These are phyloP conservation scores for Isichthys henryi DNA, from an alignment of 2,113 vertebrate species.

Conservation along the genomic window DNA sequence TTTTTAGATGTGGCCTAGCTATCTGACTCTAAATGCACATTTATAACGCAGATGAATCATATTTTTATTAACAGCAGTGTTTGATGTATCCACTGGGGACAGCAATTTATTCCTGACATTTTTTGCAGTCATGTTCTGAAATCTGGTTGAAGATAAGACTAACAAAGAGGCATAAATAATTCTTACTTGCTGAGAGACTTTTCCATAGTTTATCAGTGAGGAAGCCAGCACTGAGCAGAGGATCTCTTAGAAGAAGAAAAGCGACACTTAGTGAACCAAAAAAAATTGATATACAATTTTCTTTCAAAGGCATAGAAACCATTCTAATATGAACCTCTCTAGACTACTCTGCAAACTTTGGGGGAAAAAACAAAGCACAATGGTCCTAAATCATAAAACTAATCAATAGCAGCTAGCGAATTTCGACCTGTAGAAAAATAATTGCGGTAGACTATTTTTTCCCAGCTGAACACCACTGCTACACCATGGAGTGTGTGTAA, in stretches of 20 bases:
- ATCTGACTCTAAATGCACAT: conserved; percentile 44
- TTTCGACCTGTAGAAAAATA: background rate
- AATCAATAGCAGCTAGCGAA: background rate
- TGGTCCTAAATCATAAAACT: background rate
- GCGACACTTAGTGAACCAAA: background rate
- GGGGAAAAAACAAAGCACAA: background rate
- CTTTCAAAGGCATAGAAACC: background rate
- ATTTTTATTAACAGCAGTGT: conserved; percentile 45
- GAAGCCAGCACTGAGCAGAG: conserved; percentile 35
- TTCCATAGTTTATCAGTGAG: conserved; percentile 38
- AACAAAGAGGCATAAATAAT: conserved; percentile 46
- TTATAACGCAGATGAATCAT: conserved; percentile 46
- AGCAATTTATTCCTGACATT: conserved; percentile 49
- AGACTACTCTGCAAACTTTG: background rate
- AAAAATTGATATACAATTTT: background rate
- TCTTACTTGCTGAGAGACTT: conserved; percentile 40
- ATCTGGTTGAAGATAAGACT: conserved; percentile 38
- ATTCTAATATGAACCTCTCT: background rate
- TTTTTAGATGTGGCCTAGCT: conserved; percentile 41
- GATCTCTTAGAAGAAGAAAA: conserved; percentile 19
- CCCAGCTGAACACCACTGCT: background rate
- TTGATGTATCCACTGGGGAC: conserved; percentile 46
- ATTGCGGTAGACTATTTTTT: background rate
- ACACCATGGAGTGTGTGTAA: background rate
- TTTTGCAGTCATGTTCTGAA: conserved; percentile 27